Base-by-base conservation (phyloP, 1,140 invertebrate genomes). In the Drosophila bocki region DNA sequence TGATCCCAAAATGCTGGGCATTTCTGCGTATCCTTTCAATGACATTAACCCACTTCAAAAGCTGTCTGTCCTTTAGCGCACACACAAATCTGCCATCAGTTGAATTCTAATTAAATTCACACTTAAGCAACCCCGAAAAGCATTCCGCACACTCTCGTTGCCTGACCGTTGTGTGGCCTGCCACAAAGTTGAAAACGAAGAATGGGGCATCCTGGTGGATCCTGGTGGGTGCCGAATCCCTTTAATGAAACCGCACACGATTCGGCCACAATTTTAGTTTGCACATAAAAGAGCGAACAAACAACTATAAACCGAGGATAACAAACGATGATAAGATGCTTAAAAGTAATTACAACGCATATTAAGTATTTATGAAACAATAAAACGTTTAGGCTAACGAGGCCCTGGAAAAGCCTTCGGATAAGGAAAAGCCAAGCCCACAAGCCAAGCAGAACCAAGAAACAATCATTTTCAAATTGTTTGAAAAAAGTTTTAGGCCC, bases 341-440 rank as follows among this genome's bases (percentile, higher is more conserved):
- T 50, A 67, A 81, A 81, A 81, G 83, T 76, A 88, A 88, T 88
- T 88, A 88, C 77, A 74, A 78, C 68, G 82, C 76, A 78, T 71
- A 83, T 87, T 87, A 88, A 90, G 85, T 88, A 88, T 88, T 88
- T 88, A 88, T 90, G 78, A 59, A 90, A 88, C 81, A 81, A 84
- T 90, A 84, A 88, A 88, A 81, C 84, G 85, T 76, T 88, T 88
- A 84, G 17, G 37, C 68, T 56, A 68, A 37, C 68, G 60, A 53
- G 69, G 29, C 8, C 47, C 39, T 11, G 26, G 68, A 37, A 35
- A 58, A 70, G 54, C 39, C 42, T 71, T 26, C 15, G 37, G 42
- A 39, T 67, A 45, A 53, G 13, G 37, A 19, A 48, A 51, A 32
- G 19, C 75, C 17, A 62, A 19, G 13, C 15, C 60, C 45, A 26